Base-by-base conservation (phyloP, 1,140 invertebrate genomes). In the Brachionus plicatilis region DNA sequence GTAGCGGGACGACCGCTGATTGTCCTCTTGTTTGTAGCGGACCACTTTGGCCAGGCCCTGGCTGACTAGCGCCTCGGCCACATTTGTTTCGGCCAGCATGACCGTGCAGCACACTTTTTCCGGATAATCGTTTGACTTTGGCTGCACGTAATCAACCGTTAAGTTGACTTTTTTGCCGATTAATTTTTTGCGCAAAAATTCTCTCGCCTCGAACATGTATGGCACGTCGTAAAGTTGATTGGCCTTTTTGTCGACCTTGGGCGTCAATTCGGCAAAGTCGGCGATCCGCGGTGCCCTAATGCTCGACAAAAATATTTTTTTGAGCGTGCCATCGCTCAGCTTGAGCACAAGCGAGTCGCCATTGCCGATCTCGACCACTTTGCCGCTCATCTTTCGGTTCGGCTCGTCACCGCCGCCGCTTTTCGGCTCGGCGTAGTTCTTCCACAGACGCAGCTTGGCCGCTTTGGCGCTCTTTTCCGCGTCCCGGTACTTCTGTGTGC, bases 81-180 rank as follows among this genome's bases (percentile, higher is more conserved):
- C 93, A 89, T 99, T 99, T 65, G 85, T 85, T 92, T 87, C 87
- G n/a, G 86, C 86, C 68, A 89, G 87, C 47, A 87, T 91, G 9
- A 99, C 94, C 3, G 96, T 98, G 87, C 95, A 97, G 88, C 96
- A 98, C 29, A 92, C 93, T 89, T 99, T 99, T 88, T 99, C 96
- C 3, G 96, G 95, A 88, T 95, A 97, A 85, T 93, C 94, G 53
- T 97, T 94, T 70, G 93, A 93, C 3, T 95, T 93, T 14, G 96
- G 96, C 88, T 99, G 97, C 80, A 97, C 94, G 88, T 99, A 99
- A 90, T 99, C 98, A 41, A 98, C 93, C 47, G 93, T 93, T 5
- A 98, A 94, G 87, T 94, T 94, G 0, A 97, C 89, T 88, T 94
- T 95, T 89, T 99, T 99, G 2, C 96, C 95, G 88, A 99, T 94